Evolutionary conservation across 1,140 invertebrate species (phyloP), one percentile per base, ranked within the genome.

Genomic region (Pentalonia nigronervosa): DNA sequence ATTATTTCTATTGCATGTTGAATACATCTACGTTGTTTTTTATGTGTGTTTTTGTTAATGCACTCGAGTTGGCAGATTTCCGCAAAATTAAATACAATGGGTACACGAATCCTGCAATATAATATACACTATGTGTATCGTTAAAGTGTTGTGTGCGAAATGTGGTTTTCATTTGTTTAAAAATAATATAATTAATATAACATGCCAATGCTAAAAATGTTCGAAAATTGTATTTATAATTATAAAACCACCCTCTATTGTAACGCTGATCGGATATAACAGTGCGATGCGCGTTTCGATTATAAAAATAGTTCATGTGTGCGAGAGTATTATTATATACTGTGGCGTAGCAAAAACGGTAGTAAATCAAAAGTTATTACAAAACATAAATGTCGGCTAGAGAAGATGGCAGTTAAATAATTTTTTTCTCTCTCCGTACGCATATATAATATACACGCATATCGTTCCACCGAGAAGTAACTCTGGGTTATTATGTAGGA

Each of bases 301-400:
- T 90, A 60, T 60, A 90, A 90, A 90, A 90, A 90, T 90, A 90
- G 53, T 90, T 90, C 34, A 11, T 90, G 25, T 30, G n/a, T 8
- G 48, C 17, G 7, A 34, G 47, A 41, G 41, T 88, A 90, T 90
- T 56, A 34, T 48, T 48, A 88, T 53, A 87, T 88, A 36, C 56
- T 89, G 60, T 41, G 87, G 48, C 87, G 56, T 34, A 45, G 88
- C 88, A 30, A 90, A 90, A 90, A 56, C 88, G 88, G 53, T 60
- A 90, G 88, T 90, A 90, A 90, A 90, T 90, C 88, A 90, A 90
- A 90, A 60, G 88, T 90, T 90, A 90, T 90, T 90, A 90, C 53
- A 41, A 60, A 90, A 60, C 88, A 90, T 90, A 90, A 90, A 90
- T 25, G 88, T 90, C 88, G 88, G 23, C 88, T 90, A 90, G 53